phyloP scores from a whole-genome alignment of 1,140 invertebrate species.

The Oryctes rhinoceros region DNA sequence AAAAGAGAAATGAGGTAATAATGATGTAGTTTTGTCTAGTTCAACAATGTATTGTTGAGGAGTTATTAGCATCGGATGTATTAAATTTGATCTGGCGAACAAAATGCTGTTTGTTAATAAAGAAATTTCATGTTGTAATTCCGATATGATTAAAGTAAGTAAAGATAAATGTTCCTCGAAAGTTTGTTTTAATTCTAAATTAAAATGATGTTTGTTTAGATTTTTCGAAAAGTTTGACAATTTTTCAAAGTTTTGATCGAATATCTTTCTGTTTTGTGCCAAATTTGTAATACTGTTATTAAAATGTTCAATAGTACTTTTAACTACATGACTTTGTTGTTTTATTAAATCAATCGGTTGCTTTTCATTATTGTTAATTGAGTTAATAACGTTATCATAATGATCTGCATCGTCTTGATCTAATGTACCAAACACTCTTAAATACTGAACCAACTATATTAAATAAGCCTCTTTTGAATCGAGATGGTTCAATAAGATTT shows the following conservation, averaged over 20 bases:
- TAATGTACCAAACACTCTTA: slow-evolving; percentile 48
- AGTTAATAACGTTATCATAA: slow-evolving; percentile 47
- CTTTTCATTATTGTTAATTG: slow-evolving; percentile 46
- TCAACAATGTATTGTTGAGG: background rate
- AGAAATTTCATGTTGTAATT: background rate
- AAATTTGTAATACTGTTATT: background rate
- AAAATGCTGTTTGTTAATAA: background rate
- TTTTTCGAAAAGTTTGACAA: background rate
- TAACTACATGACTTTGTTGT: slow-evolving; percentile 46
- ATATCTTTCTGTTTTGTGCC: background rate
- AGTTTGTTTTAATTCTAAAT: slow-evolving; percentile 16
- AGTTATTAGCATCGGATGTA: background rate
- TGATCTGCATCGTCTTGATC: slow-evolving; percentile 48
- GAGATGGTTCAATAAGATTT: background rate
- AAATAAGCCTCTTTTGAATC: slow-evolving; percentile 6
- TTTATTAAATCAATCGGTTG: slow-evolving; percentile 45
- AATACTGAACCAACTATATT: slow-evolving; percentile 11
- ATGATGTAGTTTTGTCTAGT: background rate
- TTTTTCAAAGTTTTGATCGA: no score
- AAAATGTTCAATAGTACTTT: slow-evolving; percentile 38
- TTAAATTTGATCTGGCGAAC: slow-evolving; percentile 39
- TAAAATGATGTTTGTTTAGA: background rate
- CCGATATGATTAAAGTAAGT: background rate
- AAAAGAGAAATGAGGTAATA: background rate
- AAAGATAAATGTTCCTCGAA: background rate